Base-by-base conservation (phyloP, 2,888 invertebrate genomes). In the Eumacrocentrus americanus region DNA sequence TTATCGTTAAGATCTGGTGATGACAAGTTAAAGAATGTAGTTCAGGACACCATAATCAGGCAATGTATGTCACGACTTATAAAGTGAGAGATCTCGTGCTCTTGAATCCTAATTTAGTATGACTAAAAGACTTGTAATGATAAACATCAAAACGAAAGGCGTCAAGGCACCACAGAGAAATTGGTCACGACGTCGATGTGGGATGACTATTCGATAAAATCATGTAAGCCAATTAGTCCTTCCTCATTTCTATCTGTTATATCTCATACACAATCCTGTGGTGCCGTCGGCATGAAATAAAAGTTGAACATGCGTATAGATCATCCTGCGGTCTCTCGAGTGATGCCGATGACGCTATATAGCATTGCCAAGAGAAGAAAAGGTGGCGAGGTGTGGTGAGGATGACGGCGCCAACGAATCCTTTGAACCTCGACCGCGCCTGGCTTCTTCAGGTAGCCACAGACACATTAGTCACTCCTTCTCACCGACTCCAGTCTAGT, bases 391-490 rank as follows among this genome's bases (percentile, higher is more conserved):
- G 68, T 68, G 68, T 22, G 63, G 65, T 63, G 67, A 65, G 73
- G 67, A 64, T 70, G 73, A 73, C 78, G 80, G 80, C 80, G 80
- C 80, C 80, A 80, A 72, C 70, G 68, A 71, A 72, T 77, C 75
- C 79, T 80, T 80, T 80, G 80, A 80, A 71, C 77, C 72, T 72
- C 60, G 62, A 65, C 74, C 77, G 77, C 77, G 71, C 68, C 69
- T 70, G 68, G 72, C 72, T 78, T 75, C 74, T 78, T 79, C 80
- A 81, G 80, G 80, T 80, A 81, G 79, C 78, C 74, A 72, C 75
- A 80, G 79, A 80, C 80, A 74, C 80, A 80, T 80, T 80, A 80
- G 80, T 80, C 80, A 78, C 78, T 79, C 74, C 73, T 75, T 75
- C 71, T 73, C 70, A 54, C 44, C 25, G 46, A n/a, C 23, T 63